phyloP scores from a whole-genome alignment of 2,888 invertebrate genomes.

The Halocaridina rubra region DNA sequence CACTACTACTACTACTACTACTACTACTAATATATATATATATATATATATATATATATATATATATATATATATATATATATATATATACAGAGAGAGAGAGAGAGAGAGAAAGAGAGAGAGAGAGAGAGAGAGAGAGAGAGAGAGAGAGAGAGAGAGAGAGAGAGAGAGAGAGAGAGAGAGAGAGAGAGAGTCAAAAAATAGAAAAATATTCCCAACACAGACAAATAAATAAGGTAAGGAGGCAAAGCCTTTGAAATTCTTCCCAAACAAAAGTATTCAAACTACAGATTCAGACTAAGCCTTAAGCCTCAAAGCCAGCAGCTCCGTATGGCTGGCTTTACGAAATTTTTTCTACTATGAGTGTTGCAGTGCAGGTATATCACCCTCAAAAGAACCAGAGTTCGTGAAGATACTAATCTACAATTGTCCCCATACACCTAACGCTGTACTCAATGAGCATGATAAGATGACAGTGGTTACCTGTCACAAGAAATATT shows the following conservation, averaged over 20 bases:
- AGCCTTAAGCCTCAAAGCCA: background rate
- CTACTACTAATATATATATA: constrained; percentile 21
- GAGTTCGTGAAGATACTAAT: too few relatives aligned
- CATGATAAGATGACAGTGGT: too few relatives aligned
- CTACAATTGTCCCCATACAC: too few relatives aligned
- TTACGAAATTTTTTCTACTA: too few relatives aligned
- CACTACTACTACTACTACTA: too few relatives aligned
- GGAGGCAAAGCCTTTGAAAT: background rate
- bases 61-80: constrained; percentile 24
- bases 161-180: background rate
- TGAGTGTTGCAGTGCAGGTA: too few relatives aligned
- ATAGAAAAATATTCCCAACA: too few relatives aligned
- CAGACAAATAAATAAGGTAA: too few relatives aligned
- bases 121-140: background rate
- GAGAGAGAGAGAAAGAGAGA: background rate
- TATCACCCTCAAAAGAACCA: too few relatives aligned
- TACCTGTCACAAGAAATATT: too few relatives aligned
- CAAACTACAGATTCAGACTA: background rate
- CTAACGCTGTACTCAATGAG: too few relatives aligned
- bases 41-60: constrained; percentile 28
- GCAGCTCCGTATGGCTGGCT: too few relatives aligned
- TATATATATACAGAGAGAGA: background rate
- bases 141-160: background rate
- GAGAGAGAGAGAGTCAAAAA: background rate
- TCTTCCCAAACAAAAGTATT: background rate